Evolutionary conservation across 2,113 vertebrate species (phyloP).

Genomic region (Paedocypris sp.): DNA sequence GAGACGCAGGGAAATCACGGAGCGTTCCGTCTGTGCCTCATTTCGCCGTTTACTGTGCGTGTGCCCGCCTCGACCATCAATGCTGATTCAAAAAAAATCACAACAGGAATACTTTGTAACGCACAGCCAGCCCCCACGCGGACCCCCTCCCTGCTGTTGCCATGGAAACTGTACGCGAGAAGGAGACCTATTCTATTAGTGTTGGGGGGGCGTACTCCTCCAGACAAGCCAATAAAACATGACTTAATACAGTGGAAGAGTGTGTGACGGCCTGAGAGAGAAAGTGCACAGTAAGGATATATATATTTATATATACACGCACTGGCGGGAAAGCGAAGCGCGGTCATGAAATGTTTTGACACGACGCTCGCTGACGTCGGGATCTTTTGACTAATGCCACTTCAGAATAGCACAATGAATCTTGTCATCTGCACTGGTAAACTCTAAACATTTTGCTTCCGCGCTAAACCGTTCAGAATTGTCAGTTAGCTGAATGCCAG

Average conservation of each 20-base stretch:
- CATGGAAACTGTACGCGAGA: conserved; percentile 65
- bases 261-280: conserved; percentile 32
- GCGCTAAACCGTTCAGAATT: too few species aligned
- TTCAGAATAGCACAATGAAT: too few species aligned
- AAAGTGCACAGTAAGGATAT: background rate
- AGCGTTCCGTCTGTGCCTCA: background rate
- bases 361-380: too few species aligned
- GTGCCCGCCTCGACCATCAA: background rate
- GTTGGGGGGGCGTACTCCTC: conserved; percentile 11
- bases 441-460: too few species aligned
- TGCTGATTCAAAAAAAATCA: conserved; percentile 40
- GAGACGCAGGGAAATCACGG: conserved; percentile 28
- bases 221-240: conserved; percentile 55
- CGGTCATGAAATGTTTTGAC: too few species aligned
- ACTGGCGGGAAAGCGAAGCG: too few species aligned
- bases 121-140: conserved; percentile 35
- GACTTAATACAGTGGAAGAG: conserved; percentile 44
- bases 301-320: too few species aligned
- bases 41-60: background rate
- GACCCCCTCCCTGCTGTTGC: conserved; percentile 54
- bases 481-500: too few species aligned
- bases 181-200: conserved; percentile 59
- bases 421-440: too few species aligned
- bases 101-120: conserved; percentile 52
- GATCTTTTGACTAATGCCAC: too few species aligned